Conservation (phyloP, 2,888 invertebrate genomes). For the Serrognathus titanus region DNA sequence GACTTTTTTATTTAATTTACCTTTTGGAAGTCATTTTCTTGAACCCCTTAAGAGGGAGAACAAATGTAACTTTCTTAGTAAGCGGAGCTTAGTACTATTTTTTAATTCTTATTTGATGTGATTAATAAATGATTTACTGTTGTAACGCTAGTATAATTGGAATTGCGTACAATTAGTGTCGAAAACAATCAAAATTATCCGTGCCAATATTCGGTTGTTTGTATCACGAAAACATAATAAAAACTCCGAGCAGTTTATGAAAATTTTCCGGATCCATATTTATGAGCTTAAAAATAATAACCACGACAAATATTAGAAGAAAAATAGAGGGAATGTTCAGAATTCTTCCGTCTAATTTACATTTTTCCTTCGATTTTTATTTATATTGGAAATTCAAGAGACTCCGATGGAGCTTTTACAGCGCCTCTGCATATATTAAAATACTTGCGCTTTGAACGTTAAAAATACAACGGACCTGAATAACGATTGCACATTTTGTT, state of each 20-base stretch:
- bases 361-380: conserved; percentile 24
- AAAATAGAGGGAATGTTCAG: conserved; percentile 22
- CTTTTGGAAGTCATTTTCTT: no score
- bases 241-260: conserved; percentile 32
- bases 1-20: no score
- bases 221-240: conserved; percentile 30
- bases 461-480: conserved; percentile 35
- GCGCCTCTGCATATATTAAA: conserved; percentile 36
- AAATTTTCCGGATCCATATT: conserved; percentile 33
- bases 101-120: no score
- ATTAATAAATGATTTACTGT: no score
- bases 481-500: conserved; percentile 41
- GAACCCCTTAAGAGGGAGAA: no score
- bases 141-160: background rate
- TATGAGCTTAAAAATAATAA: conserved; percentile 31
- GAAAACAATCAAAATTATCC: background rate
- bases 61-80: no score
- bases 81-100: no score
- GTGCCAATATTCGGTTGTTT: conserved; percentile 20
- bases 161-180: background rate
- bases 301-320: conserved; percentile 34
- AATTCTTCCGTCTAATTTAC: conserved; percentile 21
- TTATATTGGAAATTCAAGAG: conserved; percentile 22
- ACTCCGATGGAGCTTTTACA: conserved; percentile 31
- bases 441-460: conserved; percentile 26